Evolutionary conservation across 2,888 invertebrate species (phyloP).

Genomic region (Rhamphomyia laevipes): DNA sequence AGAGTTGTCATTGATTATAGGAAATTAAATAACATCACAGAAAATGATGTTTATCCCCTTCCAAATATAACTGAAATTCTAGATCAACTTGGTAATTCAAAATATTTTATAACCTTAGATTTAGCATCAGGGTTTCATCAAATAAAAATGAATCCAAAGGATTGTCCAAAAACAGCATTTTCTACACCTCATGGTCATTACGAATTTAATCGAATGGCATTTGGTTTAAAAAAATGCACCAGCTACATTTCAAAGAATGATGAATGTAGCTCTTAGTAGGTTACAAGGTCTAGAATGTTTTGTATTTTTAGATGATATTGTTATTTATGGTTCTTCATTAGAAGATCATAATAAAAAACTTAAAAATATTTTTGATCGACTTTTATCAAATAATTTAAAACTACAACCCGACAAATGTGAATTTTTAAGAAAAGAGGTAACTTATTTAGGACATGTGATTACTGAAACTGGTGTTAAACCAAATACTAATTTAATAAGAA

Average conservation of each 20-base stretch:
- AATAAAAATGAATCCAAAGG: conserved; percentile 20
- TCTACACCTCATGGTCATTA: conserved; percentile 23
- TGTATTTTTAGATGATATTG: conserved; percentile 28
- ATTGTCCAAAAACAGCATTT: conserved; percentile 28
- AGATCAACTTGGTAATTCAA: conserved; percentile 25
- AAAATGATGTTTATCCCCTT: conserved; percentile 25
- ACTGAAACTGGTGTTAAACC: conserved; percentile 18
- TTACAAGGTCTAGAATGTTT: conserved; percentile 24
- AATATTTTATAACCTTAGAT: conserved; percentile 29
- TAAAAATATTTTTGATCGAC: conserved; percentile 16
- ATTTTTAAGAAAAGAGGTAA: conserved; percentile 15
- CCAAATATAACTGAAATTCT: conserved; percentile 28
- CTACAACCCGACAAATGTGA: conserved; percentile 18
- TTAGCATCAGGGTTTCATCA: conserved; percentile 30
- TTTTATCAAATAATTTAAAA: conserved; percentile 16
- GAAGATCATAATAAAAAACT: conserved; percentile 20
- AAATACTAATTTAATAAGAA: conserved; percentile 3
- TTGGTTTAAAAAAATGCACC: conserved; percentile 33
- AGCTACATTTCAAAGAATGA: conserved; percentile 29
- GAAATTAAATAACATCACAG: conserved; percentile 25
- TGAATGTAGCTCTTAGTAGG: conserved; percentile 27
- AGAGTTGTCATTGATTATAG: conserved; percentile 30
- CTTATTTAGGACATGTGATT: conserved; percentile 20
- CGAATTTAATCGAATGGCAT: conserved; percentile 26
- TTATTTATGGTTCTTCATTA: conserved; percentile 19